A percentile compares a stretch with the other conserved stretches of the same genome.
Evolutionary conservation across 2,113 vertebrate genomes (phyloP).

Genomic region (Eublepharis macularius): DNA sequence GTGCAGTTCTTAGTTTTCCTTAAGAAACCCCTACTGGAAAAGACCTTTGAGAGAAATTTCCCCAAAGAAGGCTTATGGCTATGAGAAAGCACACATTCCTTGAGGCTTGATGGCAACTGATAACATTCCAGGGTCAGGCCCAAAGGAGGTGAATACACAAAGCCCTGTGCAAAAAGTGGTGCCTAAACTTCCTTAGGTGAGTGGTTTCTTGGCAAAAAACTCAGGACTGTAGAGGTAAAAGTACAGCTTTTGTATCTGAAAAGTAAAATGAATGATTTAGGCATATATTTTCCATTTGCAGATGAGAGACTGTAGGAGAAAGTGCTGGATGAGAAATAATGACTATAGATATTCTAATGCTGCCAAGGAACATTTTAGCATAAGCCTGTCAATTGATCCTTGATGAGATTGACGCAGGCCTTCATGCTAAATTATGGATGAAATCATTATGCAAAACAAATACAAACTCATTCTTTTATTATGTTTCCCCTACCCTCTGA

Average conservation of each 20-base stretch:
- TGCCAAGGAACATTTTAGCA: slow-evolving; percentile 19
- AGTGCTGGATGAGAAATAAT: neutral
- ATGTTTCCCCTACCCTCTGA: neutral
- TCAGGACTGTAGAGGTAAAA: neutral
- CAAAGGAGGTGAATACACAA: neutral
- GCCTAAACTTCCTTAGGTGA: neutral
- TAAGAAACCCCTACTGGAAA: too few relatives aligned
- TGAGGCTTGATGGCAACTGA: neutral
- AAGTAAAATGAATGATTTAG: neutral
- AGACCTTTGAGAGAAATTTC: too few relatives aligned
- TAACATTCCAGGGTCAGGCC: neutral
- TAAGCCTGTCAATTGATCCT: neutral
- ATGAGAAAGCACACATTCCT: neutral
- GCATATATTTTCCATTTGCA: neutral
- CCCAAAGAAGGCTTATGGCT: neutral
- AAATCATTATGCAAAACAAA: slow-evolving; percentile 3
- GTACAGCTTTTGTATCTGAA: neutral
- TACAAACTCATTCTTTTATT: neutral
- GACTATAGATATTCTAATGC: neutral
- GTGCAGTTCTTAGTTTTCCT: too few relatives aligned
- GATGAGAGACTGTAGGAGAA: neutral
- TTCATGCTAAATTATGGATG: neutral
- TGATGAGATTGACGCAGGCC: neutral
- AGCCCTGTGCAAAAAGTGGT: too few relatives aligned
- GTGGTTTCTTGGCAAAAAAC: too few relatives aligned